phyloP scores from a whole-genome alignment of 2,888 invertebrate genomes.

The Eristalis pertinax region DNA sequence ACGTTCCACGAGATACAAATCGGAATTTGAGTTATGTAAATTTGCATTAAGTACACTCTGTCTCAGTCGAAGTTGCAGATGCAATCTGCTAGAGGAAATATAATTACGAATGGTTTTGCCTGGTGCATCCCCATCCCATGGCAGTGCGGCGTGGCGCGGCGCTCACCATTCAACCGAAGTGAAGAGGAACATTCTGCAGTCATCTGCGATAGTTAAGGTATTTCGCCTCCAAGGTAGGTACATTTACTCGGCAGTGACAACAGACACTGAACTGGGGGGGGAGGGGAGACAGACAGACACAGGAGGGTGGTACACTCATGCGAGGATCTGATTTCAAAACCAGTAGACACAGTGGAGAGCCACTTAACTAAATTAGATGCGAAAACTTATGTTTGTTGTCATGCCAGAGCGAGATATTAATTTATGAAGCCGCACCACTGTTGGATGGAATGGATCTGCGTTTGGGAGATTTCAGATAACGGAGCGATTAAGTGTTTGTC shows the following conservation, averaged over 20 bases:
- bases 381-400: conserved; percentile 66
- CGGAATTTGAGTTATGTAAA: conserved; percentile 68
- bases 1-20: conserved; percentile 54
- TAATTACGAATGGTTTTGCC: conserved; percentile 56
- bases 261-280: conserved; percentile 19
- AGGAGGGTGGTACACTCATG: background rate
- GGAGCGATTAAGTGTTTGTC: background rate
- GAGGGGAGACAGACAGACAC: background rate
- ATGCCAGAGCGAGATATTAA: conserved; percentile 52
- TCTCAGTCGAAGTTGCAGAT: conserved; percentile 22
- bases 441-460: background rate
- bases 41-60: conserved; percentile 52
- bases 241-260: conserved; percentile 14
- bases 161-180: background rate
- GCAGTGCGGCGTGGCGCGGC: too few relatives aligned
- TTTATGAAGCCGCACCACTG: conserved; percentile 42
- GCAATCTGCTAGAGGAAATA: conserved; percentile 47
- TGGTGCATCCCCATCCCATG: background rate
- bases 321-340: conserved; percentile 33
- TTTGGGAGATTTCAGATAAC: background rate
- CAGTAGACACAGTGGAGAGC: conserved; percentile 16
- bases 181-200: conserved; percentile 16
- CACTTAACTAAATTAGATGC: conserved; percentile 59
- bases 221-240: conserved; percentile 34
- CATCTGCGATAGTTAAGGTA: conserved; percentile 32